A percentile compares a stretch with the other conserved stretches of the same genome.
Evolutionary conservation across 2,888 invertebrate species (phyloP).

Genomic region (Alentia gelatinosa): DNA sequence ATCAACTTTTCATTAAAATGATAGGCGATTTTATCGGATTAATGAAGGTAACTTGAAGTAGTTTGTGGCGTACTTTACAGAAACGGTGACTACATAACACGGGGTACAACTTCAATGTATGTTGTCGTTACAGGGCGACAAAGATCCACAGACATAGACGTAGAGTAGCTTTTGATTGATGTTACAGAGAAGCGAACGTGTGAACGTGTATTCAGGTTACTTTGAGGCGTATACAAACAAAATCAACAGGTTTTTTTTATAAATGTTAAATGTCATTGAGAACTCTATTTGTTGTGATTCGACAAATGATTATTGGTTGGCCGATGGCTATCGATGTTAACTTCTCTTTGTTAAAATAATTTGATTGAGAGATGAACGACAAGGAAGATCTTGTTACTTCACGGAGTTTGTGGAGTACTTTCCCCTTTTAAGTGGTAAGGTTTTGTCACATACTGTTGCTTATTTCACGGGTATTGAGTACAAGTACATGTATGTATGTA

Average conservation of each 20-base stretch:
- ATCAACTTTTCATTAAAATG: conserved; percentile 10
- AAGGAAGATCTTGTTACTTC: not conserved
- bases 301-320: not conserved
- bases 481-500: conserved; percentile 7
- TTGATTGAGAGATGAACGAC: not conserved
- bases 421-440: not conserved
- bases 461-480: not conserved
- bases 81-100: not conserved
- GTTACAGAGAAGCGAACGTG: not conserved
- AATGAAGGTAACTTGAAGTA: conserved; percentile 14
- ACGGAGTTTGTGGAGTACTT: not conserved
- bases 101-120: not conserved
- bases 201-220: not conserved
- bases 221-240: not conserved
- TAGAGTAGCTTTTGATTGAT: conserved; percentile 37
- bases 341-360: not conserved
- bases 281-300: not conserved
- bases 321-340: not conserved
- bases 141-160: not conserved
- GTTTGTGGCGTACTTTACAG: not conserved
- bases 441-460: conserved; percentile 19
- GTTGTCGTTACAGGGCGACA: not conserved
- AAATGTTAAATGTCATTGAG: conserved; percentile 20
- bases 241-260: not conserved
- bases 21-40: not conserved